Conservation (phyloP, 92 coral and sea anemone genomes). For the Montipora capitata region DNA sequence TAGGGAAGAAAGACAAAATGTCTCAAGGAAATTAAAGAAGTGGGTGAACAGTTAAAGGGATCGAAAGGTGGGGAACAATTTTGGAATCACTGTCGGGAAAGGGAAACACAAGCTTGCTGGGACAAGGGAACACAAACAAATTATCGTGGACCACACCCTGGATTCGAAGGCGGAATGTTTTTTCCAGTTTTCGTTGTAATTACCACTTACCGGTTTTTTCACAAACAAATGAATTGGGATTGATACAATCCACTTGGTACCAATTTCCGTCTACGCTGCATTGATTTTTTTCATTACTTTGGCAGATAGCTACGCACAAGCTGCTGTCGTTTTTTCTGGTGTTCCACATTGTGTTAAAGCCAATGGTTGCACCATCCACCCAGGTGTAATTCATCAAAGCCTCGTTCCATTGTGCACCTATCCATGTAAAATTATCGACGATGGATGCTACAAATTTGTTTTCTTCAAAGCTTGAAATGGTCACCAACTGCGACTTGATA, state of each 20-base stretch:
- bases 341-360: not conserved
- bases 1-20: no score
- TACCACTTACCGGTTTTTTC: slow-evolving; percentile 19
- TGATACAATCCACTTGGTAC: slow-evolving; percentile 14
- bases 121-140: no score
- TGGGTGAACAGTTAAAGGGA: no score
- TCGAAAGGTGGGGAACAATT: no score
- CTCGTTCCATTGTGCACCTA: slow-evolving; percentile 43
- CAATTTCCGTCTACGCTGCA: not conserved
- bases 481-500: slow-evolving; percentile 23
- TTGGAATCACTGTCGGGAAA: no score
- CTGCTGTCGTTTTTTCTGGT: not conserved
- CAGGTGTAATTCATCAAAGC: not conserved
- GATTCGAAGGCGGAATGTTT: no score
- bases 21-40: no score
- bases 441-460: slow-evolving; percentile 15
- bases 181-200: no score
- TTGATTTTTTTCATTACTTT: not conserved
- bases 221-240: slow-evolving; percentile 9
- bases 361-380: slow-evolving; percentile 40
- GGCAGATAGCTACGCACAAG: slow-evolving; percentile 34
- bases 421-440: slow-evolving; percentile 23
- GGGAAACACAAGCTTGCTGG: no score
- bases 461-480: slow-evolving; percentile 12
- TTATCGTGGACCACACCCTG: no score